Evolutionary conservation across 2,113 vertebrate species (phyloP).

Genomic region (Oreochromis aureus): DNA sequence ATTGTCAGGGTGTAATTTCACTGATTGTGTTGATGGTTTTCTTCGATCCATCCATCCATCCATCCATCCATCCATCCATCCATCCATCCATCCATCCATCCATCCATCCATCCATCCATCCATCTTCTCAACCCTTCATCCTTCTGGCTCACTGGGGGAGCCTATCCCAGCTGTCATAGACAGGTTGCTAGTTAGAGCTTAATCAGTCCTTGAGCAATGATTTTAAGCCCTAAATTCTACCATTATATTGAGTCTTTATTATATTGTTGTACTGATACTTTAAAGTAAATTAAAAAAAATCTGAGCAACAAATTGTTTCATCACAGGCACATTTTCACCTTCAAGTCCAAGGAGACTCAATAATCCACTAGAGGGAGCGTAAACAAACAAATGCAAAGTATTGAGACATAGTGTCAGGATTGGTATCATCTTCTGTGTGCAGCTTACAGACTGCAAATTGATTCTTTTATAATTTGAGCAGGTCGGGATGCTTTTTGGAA

Average conservation of each 20-base stretch:
- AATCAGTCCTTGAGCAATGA: neutral
- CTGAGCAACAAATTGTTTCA: neutral
- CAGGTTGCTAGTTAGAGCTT: neutral
- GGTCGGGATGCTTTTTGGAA: neutral
- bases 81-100: neutral
- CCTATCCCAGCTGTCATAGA: neutral
- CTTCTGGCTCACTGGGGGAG: neutral
- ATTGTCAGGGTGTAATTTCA: neutral
- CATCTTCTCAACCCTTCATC: neutral
- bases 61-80: neutral
- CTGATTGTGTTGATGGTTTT: neutral
- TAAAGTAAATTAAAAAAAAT: neutral
- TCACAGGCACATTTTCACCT: neutral
- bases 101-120: neutral
- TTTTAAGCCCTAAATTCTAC: neutral
- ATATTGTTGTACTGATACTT: neutral
- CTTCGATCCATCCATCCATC: neutral
- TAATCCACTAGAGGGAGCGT: slow-evolving; percentile 33
- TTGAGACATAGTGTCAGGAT: neutral
- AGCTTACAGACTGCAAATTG: neutral
- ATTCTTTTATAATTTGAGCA: neutral
- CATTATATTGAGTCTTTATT: neutral
- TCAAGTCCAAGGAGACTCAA: neutral
- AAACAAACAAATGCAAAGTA: slow-evolving; percentile 2
- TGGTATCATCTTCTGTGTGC: neutral